Base-by-base conservation (phyloP, 1,140 invertebrate species). In the Aethina tumida region DNA sequence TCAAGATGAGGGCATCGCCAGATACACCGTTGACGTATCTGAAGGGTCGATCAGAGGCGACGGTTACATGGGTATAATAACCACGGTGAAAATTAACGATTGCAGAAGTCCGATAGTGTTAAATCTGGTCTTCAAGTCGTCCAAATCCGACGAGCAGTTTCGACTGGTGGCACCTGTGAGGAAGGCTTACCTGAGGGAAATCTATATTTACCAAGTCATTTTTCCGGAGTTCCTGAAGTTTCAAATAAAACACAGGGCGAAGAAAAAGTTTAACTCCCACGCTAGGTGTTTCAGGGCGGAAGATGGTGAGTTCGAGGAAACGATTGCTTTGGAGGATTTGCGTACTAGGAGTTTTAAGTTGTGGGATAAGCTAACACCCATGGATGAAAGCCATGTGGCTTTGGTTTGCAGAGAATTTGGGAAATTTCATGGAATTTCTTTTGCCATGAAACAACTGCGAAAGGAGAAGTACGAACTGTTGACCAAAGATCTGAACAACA, bases 301-400 rank as follows among this genome's bases (percentile, higher is more conserved):
- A 8, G 40, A 32, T 5, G 59, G 66, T 29, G 54, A 60, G 19
- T 48, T 52, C 4, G 44, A 71, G 29, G 69, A 73, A 54, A 57
- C 64, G 20, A 62, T 73, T 2, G 47, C 74, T 17, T 50, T 77
- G 39, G 65, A 74, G 52, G 73, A 77, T 53, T 47, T 77, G 8
- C 49, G 55, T 28, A 26, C 41, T 2, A 27, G 34, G 3, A 63
- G 64, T 2, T 75, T 60, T 43, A 33, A 35, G n/a, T 55, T 75
- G 43, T 57, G 64, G 36, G 57, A 74, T 45, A 60, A 69, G 24
- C 59, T 62, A 8, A 41, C 51, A 4, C 52, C 66, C 3, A 49
- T 75, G 9, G 54, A 65, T n/a, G 38, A 58, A 6, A 58, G 66
- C 2, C 66, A 71, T 45, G 53, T 70, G 2, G 50, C 39, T 6